These are phyloP conservation scores for Smittia aterrima DNA, from an alignment of 2,888 invertebrate species.

Conservation along the genomic window DNA sequence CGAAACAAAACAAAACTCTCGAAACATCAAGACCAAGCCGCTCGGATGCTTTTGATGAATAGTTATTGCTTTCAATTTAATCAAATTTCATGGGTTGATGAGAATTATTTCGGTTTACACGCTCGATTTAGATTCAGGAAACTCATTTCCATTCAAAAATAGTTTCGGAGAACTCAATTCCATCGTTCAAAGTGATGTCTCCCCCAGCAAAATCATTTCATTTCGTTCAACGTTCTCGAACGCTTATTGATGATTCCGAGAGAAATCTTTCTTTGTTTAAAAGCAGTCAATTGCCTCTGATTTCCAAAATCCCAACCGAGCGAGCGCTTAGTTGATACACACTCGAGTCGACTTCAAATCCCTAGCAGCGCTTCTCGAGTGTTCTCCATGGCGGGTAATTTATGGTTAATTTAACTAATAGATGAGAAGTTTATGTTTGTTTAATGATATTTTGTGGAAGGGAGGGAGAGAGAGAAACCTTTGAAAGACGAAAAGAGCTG, in stretches of 20 bases:
- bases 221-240: neutral
- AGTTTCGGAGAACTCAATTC: neutral
- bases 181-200: too few species aligned
- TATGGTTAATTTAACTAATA: slow-evolving; percentile 32
- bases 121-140: neutral
- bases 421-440: slow-evolving; percentile 25
- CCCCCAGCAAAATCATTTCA: too few species aligned
- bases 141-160: neutral
- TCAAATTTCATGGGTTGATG: slow-evolving; percentile 4
- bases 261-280: slow-evolving; percentile 21
- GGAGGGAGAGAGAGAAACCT: neutral
- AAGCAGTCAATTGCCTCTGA: slow-evolving; percentile 26
- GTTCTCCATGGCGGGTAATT: neutral
- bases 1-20: too few species aligned
- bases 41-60: slow-evolving; percentile 4
- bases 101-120: neutral
- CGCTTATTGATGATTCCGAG: neutral
- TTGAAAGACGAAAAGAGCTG: neutral
- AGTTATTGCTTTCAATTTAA: slow-evolving; percentile 8
- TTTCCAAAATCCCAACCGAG: neutral
- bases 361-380: neutral
- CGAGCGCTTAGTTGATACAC: neutral
- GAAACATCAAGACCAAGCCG: too few species aligned
- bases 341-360: neutral
- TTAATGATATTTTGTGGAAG: neutral